Conservation (phyloP, 2,888 invertebrate genomes). For the Deroplatys truncata region DNA sequence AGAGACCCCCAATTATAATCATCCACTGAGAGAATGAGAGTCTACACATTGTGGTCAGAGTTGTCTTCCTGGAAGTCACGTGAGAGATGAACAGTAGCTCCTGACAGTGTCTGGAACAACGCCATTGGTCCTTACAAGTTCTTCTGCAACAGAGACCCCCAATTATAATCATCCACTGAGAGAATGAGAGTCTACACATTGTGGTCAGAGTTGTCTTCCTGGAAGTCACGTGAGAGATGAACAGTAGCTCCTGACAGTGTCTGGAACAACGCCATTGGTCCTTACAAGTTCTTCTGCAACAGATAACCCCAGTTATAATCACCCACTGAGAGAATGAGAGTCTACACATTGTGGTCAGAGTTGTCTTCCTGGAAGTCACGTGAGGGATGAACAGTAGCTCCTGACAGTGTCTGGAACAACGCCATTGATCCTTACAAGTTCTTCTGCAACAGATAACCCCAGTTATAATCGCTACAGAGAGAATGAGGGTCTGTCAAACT, state of each 20-base stretch:
- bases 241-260: slow-evolving; percentile 43
- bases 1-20: too few relatives aligned
- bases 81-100: slow-evolving; percentile 58
- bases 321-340: not conserved
- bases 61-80: slow-evolving; percentile 39
- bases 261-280: too few relatives aligned
- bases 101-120: slow-evolving; percentile 54
- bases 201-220: too few relatives aligned
- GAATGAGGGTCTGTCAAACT: too few relatives aligned
- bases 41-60: not conserved
- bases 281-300: not conserved
- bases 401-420: slow-evolving; percentile 54
- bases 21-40: not conserved
- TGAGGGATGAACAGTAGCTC: slow-evolving; percentile 58
- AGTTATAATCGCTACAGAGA: too few relatives aligned
- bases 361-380: slow-evolving; percentile 39
- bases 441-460: not conserved
- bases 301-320: too few relatives aligned
- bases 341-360: too few relatives aligned
- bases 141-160: not conserved
- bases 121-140: slow-evolving; percentile 31
- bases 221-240: too few relatives aligned
- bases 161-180: too few relatives aligned
- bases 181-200: not conserved
- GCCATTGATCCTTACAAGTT: slow-evolving; percentile 31